Evolutionary conservation across 1,140 invertebrate species (phyloP).

Genomic region (Capitella teleta): DNA sequence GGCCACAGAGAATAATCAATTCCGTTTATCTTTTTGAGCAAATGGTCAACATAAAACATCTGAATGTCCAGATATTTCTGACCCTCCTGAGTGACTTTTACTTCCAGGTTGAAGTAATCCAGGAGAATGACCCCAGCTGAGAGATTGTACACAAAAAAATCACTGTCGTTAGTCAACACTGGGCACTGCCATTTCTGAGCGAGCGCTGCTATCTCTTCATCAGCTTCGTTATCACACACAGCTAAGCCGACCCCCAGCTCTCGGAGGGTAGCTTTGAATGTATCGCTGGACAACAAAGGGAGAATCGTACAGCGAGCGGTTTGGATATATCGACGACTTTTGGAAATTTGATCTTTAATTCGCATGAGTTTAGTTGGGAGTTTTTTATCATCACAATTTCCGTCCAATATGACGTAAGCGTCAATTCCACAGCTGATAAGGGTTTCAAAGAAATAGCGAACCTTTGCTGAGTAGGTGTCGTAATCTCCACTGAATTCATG

Average conservation of each 20-base stretch:
- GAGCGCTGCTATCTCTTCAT: constrained; percentile 67
- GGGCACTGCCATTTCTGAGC: constrained; percentile 66
- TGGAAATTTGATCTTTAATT: constrained; percentile 51
- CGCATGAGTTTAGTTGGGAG: constrained; percentile 56
- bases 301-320: constrained; percentile 24
- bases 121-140: constrained; percentile 60
- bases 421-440: constrained; percentile 60
- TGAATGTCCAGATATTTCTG: constrained; percentile 50
- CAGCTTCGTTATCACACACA: constrained; percentile 73
- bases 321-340: constrained; percentile 24
- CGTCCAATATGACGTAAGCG: constrained; percentile 73
- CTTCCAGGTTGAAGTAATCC: constrained; percentile 48
- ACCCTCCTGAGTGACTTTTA: neutral
- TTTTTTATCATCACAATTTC: constrained; percentile 62
- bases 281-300: constrained; percentile 51
- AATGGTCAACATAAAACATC: constrained; percentile 59
- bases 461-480: constrained; percentile 55
- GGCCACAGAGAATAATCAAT: constrained; percentile 57
- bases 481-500: constrained; percentile 78
- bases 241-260: constrained; percentile 55
- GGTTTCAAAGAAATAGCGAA: constrained; percentile 59
- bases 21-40: constrained; percentile 54
- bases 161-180: constrained; percentile 77
- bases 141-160: constrained; percentile 78
- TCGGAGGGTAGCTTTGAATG: constrained; percentile 56